phyloP scores from a whole-genome alignment of 2,797 vertebrate genomes.

The Alca torda region DNA sequence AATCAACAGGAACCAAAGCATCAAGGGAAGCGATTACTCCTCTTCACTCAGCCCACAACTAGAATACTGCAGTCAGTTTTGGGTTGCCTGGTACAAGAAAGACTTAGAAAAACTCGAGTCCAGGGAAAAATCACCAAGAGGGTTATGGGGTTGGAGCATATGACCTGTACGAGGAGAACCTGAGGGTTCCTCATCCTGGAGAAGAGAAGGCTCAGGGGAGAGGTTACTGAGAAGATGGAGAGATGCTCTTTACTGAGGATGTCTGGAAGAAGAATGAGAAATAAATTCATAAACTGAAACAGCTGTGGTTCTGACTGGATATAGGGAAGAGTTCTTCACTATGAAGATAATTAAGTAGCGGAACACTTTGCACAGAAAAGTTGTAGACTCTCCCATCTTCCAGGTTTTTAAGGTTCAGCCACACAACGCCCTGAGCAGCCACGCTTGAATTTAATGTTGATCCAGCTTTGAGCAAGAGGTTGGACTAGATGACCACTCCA shows the following conservation, averaged over 20 bases:
- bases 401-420: background rate
- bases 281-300: background rate
- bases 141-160: background rate
- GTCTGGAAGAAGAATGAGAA: constrained; percentile 1
- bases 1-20: background rate
- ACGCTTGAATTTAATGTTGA: background rate
- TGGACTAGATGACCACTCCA: background rate
- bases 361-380: background rate
- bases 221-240: background rate
- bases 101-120: background rate
- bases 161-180: background rate
- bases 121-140: background rate
- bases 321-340: background rate
- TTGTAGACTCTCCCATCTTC: background rate
- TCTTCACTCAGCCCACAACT: background rate
- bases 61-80: background rate
- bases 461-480: background rate
- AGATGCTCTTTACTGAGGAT: background rate
- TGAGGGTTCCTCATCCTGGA: background rate
- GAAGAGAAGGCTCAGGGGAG: background rate
- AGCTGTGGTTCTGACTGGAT: background rate
- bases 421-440: background rate
- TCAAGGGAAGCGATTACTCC: background rate
- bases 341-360: background rate
- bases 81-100: background rate